Evolutionary conservation across 1,140 invertebrate species (phyloP).

Genomic region (Drosophila chauvacae): DNA sequence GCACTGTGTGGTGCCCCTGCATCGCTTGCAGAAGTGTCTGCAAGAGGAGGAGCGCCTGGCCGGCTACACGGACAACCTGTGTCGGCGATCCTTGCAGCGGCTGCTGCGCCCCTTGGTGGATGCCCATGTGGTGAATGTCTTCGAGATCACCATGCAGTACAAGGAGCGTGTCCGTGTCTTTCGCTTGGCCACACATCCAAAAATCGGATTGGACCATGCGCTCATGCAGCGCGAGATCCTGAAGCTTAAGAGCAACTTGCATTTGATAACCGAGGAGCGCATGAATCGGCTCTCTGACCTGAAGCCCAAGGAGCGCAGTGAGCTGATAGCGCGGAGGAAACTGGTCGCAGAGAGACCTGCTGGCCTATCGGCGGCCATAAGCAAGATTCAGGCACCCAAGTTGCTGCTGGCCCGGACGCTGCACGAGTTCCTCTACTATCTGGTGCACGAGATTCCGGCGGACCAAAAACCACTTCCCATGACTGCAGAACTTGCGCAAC

Average conservation of each 20-base stretch:
- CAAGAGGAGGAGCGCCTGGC: conserved; percentile 37
- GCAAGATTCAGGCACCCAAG: conserved; percentile 86
- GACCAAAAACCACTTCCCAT: conserved; percentile 78
- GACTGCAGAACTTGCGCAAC: conserved; percentile 81
- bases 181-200: conserved; percentile 73
- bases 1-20: conserved; percentile 46
- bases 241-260: conserved; percentile 69
- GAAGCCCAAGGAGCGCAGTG: conserved; percentile 19
- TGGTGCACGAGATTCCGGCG: conserved; percentile 87
- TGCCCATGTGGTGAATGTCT: conserved; percentile 49
- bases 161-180: conserved; percentile 54
- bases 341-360: neutral
- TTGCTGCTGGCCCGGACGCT: conserved; percentile 88
- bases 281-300: conserved; percentile 2
- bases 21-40: conserved; percentile 28
- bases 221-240: conserved; percentile 60
- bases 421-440: conserved; percentile 89
- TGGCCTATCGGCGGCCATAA: neutral
- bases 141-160: conserved; percentile 62
- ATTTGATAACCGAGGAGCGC: conserved; percentile 56
- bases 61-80: conserved; percentile 59
- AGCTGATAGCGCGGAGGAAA: conserved; percentile 22
- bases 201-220: conserved; percentile 61
- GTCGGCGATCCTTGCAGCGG: conserved; percentile 66
- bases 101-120: conserved; percentile 55